These are phyloP conservation scores for Caenorhabditis uteleia DNA, from an alignment of 2,888 invertebrate genomes.

Conservation along the genomic window DNA sequence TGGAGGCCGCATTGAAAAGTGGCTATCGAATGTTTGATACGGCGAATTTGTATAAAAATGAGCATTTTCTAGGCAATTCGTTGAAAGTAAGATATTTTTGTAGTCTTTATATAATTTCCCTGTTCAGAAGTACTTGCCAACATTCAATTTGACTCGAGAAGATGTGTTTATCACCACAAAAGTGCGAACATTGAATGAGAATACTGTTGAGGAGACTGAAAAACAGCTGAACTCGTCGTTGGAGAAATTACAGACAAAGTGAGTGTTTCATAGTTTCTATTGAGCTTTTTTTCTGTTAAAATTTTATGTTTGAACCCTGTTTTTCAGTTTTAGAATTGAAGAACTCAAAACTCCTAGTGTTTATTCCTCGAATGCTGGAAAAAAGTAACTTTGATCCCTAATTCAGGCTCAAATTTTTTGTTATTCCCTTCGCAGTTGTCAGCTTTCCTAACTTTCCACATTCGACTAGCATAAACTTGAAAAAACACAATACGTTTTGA, in stretches of 20 bases:
- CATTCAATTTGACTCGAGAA: conserved; percentile 77
- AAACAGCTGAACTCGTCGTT: conserved; percentile 44
- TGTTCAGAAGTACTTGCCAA: conserved; percentile 76
- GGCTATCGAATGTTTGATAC: conserved; percentile 82
- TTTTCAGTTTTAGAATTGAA: too few species aligned
- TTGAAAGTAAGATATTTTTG: conserved; percentile 46
- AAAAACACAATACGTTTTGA: too few species aligned
- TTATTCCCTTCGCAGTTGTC: too few species aligned
- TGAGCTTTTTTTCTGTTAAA: too few species aligned
- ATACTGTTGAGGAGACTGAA: conserved; percentile 38
- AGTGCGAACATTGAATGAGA: conserved; percentile 73
- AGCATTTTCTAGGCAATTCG: conserved; percentile 77
- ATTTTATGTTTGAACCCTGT: too few species aligned
- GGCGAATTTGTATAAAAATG: conserved; percentile 81
- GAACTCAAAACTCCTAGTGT: too few species aligned
- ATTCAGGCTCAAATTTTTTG: too few species aligned
- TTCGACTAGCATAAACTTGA: too few species aligned
- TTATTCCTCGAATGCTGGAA: too few species aligned
- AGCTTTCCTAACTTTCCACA: too few species aligned
- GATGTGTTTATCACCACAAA: conserved; percentile 84
- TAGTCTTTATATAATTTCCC: not conserved
- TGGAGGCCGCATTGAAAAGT: conserved; percentile 48
- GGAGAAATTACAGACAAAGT: conserved; percentile 45
- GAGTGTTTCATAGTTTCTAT: not conserved
- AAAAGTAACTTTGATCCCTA: too few species aligned